Percentiles rank a stretch among this genome's conserved stretches.
phyloP scores from a whole-genome alignment of 1,140 invertebrate genomes.

The Zaprionus ornatus region DNA sequence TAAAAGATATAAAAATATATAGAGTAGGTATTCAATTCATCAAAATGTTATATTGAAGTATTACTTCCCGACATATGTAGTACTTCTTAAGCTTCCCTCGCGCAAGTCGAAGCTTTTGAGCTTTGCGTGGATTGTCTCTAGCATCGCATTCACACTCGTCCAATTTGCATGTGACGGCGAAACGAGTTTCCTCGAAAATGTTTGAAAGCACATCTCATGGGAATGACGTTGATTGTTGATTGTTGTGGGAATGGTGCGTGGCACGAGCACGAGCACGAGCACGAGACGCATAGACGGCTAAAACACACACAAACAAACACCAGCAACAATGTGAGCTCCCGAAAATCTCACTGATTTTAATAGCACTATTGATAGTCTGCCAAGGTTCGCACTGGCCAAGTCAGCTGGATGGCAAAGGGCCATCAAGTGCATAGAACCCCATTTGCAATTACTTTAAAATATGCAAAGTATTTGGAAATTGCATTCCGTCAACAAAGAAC shows the following conservation, averaged over 20 bases:
- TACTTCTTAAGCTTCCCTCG: not conserved
- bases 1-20: no score
- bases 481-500: slow-evolving; percentile 59
- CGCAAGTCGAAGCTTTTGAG: not conserved
- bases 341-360: not conserved
- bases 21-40: no score
- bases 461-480: slow-evolving; percentile 73
- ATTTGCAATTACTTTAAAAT: slow-evolving; percentile 70
- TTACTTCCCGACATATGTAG: no score
- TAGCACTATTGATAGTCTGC: slow-evolving; percentile 22
- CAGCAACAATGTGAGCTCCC: not conserved
- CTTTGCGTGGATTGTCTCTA: slow-evolving; percentile 55
- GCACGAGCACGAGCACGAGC: not conserved
- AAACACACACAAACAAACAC: not conserved
- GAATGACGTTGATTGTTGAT: slow-evolving; percentile 64
- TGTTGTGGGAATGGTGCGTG: slow-evolving; percentile 13
- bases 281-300: not conserved
- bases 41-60: no score
- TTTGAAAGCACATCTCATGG: slow-evolving; percentile 44
- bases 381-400: not conserved
- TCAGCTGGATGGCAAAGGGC: slow-evolving; percentile 12
- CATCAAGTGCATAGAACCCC: slow-evolving; percentile 34
- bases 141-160: slow-evolving; percentile 64
- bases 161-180: slow-evolving; percentile 65
- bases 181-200: slow-evolving; percentile 46